Base-by-base conservation (phyloP, 2,113 vertebrate species). In the Callipepla squamata region DNA sequence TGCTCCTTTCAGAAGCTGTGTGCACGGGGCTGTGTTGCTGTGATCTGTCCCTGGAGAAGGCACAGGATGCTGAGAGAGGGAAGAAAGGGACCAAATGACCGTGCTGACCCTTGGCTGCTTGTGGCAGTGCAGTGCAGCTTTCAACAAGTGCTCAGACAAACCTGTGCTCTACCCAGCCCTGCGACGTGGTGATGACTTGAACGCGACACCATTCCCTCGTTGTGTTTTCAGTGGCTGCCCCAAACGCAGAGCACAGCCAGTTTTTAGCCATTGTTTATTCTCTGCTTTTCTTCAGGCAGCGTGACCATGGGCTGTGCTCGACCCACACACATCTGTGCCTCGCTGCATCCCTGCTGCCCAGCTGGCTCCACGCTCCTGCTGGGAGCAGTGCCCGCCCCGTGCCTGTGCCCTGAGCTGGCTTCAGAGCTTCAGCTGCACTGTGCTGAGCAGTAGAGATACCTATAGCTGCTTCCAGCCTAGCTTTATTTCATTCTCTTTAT, bases 41-140 rank as follows among this genome's bases (percentile, higher is more conserved):
- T 15, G 59, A 69, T 36, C 22, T 19, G 53, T n/a, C 40, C 4
- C 11, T 22, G 84, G 32, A 55, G 59, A n/a, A 32, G 36, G 67
- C 28, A 15, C 0, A 6, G 45, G 25, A 2, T 20, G 20, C 17
- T 21, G 32, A 1, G 7, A 30, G 18, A 8, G 6, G 34, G 18
- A 7, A 18, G 18, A 5, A 19, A 32, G 22, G 53, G 21, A 11
- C 51, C 6, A 50, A 47, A 18, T 15, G 44, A 50, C 38, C 40
- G 55, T 28, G 77, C 55, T 40, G 66, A 55, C 16, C 26, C 25
- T 17, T 59, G 55, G 44, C 19, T 28, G 7, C 30, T 6, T 53
- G 47, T 25, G 42, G 38, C 57, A 40, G 34, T 19, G 38, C 1
- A 5, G 8, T 65, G 38, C 34, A 66, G 55, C 17, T 51, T 76